Conservation (phyloP, 2,113 vertebrate genomes). For the Onychostoma macrolepis region DNA sequence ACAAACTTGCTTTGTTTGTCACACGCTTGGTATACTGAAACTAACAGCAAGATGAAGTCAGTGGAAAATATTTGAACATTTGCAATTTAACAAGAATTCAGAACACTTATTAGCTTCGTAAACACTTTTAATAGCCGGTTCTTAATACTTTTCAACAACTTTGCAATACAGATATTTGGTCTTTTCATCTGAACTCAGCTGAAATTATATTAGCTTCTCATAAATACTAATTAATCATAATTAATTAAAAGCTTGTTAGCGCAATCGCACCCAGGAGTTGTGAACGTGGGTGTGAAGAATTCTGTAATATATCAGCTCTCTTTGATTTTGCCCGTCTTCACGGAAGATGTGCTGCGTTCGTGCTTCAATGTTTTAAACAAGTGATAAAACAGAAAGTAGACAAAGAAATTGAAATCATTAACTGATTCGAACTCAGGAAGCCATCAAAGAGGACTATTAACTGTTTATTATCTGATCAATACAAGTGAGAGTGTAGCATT, state of each 20-base stretch:
- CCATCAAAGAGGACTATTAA: slow-evolving; percentile 28
- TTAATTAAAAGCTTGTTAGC: slow-evolving; percentile 10
- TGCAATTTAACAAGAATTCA: not conserved
- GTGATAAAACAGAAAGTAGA: slow-evolving; percentile 21
- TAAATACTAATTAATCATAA: slow-evolving; percentile 25
- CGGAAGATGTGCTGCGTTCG: not conserved
- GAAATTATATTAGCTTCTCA: not conserved
- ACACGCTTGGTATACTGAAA: not conserved
- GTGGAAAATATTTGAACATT: not conserved
- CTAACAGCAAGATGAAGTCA: not conserved
- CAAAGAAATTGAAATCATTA: slow-evolving; percentile 32
- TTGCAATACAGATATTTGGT: slow-evolving; percentile 9
- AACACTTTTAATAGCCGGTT: not conserved
- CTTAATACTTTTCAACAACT: not conserved
- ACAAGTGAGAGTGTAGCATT: slow-evolving; percentile 14
- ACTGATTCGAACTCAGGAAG: slow-evolving; percentile 36
- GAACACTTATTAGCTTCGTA: not conserved
- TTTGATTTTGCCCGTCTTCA: not conserved
- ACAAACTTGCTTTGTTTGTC: slow-evolving; percentile 4
- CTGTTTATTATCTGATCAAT: slow-evolving; percentile 46
- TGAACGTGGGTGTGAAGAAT: slow-evolving; percentile 21
- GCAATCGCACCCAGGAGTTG: not conserved
- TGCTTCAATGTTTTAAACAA: not conserved
- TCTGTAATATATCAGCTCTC: not conserved
- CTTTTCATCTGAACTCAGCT: not conserved